Evolutionary conservation across 2,888 invertebrate genomes (phyloP), one percentile per base, ranked within the genome.

Genomic region (Limnephilus rhombicus): DNA sequence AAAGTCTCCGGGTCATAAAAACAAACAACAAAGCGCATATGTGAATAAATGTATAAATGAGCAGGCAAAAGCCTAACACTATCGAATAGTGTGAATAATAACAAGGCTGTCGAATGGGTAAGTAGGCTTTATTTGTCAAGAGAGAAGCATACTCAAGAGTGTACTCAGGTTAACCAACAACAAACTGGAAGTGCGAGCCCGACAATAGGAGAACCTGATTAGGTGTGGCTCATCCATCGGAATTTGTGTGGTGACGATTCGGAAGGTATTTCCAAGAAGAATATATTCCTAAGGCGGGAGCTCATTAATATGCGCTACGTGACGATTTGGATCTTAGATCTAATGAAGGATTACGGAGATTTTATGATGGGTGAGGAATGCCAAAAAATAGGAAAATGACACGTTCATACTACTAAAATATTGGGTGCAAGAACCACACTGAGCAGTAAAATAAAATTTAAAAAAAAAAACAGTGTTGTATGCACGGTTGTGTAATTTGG

Each of bases 201-300:
- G 37, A 83, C 83, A 83, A 83, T 83, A 24, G 83, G 18, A 31
- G 37, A 37, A 83, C 83, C 83, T 83, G 83, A 83, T 18, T 83
- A 83, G 83, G 83, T 37, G 83, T 37, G 83, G 83, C 83, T 83
- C 83, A n/a, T 83, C 37, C 83, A 83, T 24, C 37, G 83, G 83
- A 34, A 83, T 83, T 83, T 83, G 37, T 83, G 83, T 37, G 34
- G 34, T 83, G 83, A 83, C 83, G 83, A 83, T 83, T 83, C 37
- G 24, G 18, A 37, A 24, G 83, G 83, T 83, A 83, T 83, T 83
- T 37, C 68, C 68, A 68, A 68, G 68, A 68, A 68, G 68, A 68
- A 68, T 68, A 49, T 49, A 68, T 68, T 68, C 68, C 68, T 68
- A n/a, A 9, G 68, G 68, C 24, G 68, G 68, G 68, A 68, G 68